Evolutionary conservation across 1,140 invertebrate species (phyloP).

Genomic region (Sarcophaga peregrina): DNA sequence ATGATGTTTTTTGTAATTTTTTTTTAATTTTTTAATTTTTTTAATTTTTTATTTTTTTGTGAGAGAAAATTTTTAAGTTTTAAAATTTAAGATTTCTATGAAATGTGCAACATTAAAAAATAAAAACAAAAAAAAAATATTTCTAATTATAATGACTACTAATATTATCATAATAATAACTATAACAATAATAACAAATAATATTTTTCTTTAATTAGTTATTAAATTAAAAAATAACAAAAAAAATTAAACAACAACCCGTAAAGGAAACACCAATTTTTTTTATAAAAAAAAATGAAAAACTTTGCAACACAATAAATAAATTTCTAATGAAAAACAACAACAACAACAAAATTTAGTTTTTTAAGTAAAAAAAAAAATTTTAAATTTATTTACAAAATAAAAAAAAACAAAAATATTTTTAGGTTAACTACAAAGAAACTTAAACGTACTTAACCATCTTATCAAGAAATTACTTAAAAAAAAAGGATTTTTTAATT

Average conservation of each 20-base stretch:
- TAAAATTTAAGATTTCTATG: conserved; percentile 46
- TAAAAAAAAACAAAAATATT: not conserved
- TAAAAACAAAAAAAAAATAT: too few relatives aligned
- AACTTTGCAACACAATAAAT: not conserved
- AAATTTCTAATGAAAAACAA: conserved; percentile 8
- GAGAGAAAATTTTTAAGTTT: conserved; percentile 31
- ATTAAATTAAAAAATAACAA: not conserved
- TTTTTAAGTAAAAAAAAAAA: not conserved
- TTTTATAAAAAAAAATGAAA: not conserved
- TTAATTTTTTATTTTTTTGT: not conserved
- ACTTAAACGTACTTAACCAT: not conserved
- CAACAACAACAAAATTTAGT: not conserved
- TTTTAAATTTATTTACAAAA: not conserved
- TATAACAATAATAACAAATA: not conserved
- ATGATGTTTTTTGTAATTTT: not conserved
- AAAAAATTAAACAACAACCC: not conserved
- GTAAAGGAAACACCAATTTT: conserved; percentile 11
- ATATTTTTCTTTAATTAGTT: conserved; percentile 7
- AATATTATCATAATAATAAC: not conserved
- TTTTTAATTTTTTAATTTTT: not conserved
- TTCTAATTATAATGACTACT: too few relatives aligned
- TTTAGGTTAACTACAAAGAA: not conserved
- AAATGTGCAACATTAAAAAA: conserved; percentile 50
- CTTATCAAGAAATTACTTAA: not conserved
- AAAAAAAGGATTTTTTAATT: too few relatives aligned